Conservation (phyloP, 2,888 invertebrate genomes). For the Tridacna gigas region DNA sequence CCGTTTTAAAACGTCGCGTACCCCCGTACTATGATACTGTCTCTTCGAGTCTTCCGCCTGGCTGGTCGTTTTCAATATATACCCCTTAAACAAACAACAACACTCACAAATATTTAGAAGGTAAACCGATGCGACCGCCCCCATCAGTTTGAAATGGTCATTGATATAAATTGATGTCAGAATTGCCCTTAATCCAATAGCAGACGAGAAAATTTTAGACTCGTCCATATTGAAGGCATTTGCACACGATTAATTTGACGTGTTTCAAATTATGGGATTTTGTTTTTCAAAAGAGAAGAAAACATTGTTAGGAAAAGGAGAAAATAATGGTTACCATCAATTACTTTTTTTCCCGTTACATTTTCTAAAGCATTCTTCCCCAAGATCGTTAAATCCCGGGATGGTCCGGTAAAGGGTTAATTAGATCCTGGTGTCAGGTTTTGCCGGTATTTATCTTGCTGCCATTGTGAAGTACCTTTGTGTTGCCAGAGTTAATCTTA, state of each 20-base stretch:
- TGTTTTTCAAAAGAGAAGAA: too few species aligned
- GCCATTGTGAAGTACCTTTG: background rate
- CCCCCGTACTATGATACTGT: constrained; percentile 46
- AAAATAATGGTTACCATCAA: too few species aligned
- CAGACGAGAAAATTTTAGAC: too few species aligned
- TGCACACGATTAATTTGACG: too few species aligned
- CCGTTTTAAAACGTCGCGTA: constrained; percentile 13
- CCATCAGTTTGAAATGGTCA: constrained; percentile 36
- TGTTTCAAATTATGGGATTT: too few species aligned
- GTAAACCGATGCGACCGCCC: constrained; percentile 56
- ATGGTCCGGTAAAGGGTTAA: constrained; percentile 1
- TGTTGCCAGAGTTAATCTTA: too few species aligned
- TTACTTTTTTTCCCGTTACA: too few species aligned
- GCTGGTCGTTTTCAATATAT: constrained; percentile 32
- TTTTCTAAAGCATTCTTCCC: too few species aligned
- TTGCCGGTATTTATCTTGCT: background rate
- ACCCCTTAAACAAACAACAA: constrained; percentile 53
- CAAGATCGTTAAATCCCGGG: too few species aligned
- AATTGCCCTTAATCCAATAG: constrained; percentile 50
- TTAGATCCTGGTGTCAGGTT: background rate
- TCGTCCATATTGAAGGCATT: too few species aligned
- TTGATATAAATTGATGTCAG: constrained; percentile 57
- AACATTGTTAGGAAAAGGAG: too few species aligned
- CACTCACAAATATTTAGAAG: constrained; percentile 64
- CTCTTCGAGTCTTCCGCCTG: constrained; percentile 51